phyloP scores from a whole-genome alignment of 2,797 vertebrate species.

The Jordanella pulchra region DNA sequence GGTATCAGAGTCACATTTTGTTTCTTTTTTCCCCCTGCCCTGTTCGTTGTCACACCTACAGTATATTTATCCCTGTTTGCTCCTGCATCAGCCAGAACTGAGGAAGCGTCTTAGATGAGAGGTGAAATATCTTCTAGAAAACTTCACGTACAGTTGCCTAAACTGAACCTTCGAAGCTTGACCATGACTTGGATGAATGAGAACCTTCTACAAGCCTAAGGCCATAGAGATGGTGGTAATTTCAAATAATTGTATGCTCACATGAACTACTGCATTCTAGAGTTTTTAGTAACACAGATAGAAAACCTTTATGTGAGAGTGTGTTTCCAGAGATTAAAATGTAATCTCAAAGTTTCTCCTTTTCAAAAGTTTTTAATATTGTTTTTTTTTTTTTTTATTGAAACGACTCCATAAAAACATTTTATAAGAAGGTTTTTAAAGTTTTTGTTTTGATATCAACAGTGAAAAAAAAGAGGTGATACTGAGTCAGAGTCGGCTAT shows the following conservation, averaged over 20 bases:
- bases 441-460: neutral
- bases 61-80: no score
- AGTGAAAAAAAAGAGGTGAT: neutral
- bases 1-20: no score
- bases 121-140: no score
- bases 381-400: neutral
- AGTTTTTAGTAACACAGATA: neutral
- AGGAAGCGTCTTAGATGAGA: no score
- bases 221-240: no score
- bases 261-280: neutral
- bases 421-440: neutral
- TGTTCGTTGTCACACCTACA: no score
- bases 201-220: no score
- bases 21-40: no score
- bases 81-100: no score
- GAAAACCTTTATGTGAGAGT: neutral
- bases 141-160: no score
- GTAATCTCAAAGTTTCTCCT: neutral
- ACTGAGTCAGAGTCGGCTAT: neutral
- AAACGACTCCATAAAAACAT: neutral
- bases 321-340: neutral
- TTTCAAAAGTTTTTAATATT: neutral
- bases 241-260: neutral
- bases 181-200: no score
- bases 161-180: no score